Conservation (phyloP, 2,113 vertebrate genomes). For the Forbesichthys agassizii region DNA sequence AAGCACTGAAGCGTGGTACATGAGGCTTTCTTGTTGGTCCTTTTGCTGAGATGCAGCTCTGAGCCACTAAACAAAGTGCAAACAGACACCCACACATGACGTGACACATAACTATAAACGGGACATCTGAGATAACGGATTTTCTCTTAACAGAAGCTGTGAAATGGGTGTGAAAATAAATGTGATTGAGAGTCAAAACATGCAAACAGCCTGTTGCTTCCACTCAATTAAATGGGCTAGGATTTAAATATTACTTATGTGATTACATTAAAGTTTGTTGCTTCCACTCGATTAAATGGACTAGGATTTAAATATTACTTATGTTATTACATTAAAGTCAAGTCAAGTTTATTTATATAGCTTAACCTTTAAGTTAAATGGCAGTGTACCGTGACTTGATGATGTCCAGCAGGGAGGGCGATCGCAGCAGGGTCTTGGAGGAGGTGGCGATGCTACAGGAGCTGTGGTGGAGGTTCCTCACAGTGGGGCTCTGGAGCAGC, state of each 20-base stretch:
- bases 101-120: not conserved
- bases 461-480: not conserved
- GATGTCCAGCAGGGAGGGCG: conserved; percentile 70
- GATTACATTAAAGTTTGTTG: too few relatives aligned
- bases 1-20: conserved; percentile 77
- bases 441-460: conserved; percentile 48
- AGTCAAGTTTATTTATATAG: too few relatives aligned
- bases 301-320: too few relatives aligned
- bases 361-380: too few relatives aligned
- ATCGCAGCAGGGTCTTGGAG: conserved; percentile 68
- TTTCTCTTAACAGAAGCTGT: not conserved
- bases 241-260: too few relatives aligned
- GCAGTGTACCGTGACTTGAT: conserved; percentile 73
- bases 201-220: too few relatives aligned
- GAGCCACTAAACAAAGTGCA: conserved; percentile 57
- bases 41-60: conserved; percentile 64
- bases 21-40: conserved; percentile 49
- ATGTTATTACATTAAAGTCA: too few relatives aligned
- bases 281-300: too few relatives aligned
- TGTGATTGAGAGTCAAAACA: too few relatives aligned
- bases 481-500: conserved; percentile 37
- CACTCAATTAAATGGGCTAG: too few relatives aligned
- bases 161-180: too few relatives aligned
- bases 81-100: conserved; percentile 11
- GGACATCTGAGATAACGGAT: not conserved